Base-by-base conservation (phyloP, 1,140 invertebrate species). In the Cataglyphis hispanica region DNA sequence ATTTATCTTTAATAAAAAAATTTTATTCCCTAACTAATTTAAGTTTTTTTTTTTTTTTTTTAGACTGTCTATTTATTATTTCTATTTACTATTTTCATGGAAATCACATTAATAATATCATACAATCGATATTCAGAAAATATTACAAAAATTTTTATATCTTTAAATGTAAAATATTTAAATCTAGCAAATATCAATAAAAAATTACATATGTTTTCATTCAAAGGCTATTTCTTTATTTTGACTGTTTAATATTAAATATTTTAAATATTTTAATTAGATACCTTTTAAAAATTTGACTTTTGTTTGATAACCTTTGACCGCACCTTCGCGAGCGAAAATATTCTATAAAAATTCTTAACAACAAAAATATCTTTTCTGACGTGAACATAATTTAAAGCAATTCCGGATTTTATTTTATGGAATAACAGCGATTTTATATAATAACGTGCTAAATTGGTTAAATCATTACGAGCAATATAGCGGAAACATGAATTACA, bases 1-100 rank as follows among this genome's bases (percentile, higher is more conserved):
- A 50, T 50, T 13, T 63, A 61, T 76, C 37, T 22, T 5, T 10
- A 63, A 75, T 40, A 13, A 72, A 74, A 74, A 58, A 63, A 40
- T 43, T 61, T 10, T 5, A 34, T n/a, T 34, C 37, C 4, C 31
- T 31, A 2, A 16, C 7, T 6, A 7, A 19, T 3, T 50, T 50
- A 1, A 25, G 25, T 37, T 56, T 53, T 31, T 11, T 37, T 37
- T 56, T 53, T 31, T n/a, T 56, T 1, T 1, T 72, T 58, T 25
- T 75, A 4, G 0, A 46, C 11, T 46, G 2, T 46, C 6, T 3
- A 22, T 72, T 25, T 16, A 25, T 70, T 1, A 16, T 70, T 70
- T 70, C 31, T 31, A 31, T n/a, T n/a, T n/a, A n/a, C n/a, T n/a
- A n/a, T n/a, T n/a, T n/a, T 1, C 11, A 31, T 11, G 13, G 0